phyloP scores from a whole-genome alignment of 2,888 invertebrate species.

The Drosophila imparisetae region DNA sequence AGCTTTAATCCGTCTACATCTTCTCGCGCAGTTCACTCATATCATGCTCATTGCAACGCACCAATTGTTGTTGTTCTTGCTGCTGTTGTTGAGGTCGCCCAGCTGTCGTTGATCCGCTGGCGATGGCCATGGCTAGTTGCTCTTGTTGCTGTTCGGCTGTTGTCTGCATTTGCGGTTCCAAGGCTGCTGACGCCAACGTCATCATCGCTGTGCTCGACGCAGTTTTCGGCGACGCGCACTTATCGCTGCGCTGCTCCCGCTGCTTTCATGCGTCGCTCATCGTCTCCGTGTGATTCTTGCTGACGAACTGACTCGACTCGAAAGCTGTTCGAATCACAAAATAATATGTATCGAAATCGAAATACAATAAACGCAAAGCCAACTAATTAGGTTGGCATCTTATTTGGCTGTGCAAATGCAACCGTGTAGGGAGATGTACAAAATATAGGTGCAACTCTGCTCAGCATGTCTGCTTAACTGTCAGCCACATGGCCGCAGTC shows the following conservation, averaged over 20 bases:
- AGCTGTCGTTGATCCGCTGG: constrained; percentile 35
- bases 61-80: constrained; percentile 22
- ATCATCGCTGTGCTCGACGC: constrained; percentile 54
- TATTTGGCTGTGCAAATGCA: constrained; percentile 65
- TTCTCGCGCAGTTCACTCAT: no score
- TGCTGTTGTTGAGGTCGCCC: constrained; percentile 20
- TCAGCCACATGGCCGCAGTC: constrained; percentile 38
- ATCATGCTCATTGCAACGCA: constrained; percentile 82
- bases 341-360: constrained; percentile 50
- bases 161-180: constrained; percentile 51
- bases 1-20: constrained; percentile 91
- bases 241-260: constrained; percentile 76
- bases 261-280: constrained; percentile 63
- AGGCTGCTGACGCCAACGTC: constrained; percentile 69
- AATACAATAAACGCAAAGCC: constrained; percentile 49
- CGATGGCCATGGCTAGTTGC: constrained; percentile 29
- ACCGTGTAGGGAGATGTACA: constrained; percentile 57
- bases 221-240: constrained; percentile 62
- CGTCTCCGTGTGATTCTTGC: constrained; percentile 26
- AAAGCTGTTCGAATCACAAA: constrained; percentile 33
- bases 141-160: constrained; percentile 36
- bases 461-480: constrained; percentile 36
- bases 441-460: constrained; percentile 47
- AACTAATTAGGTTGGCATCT: constrained; percentile 71
- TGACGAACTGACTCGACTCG: no score